Evolutionary conservation across 2,113 vertebrate species (phyloP).

Genomic region (Vidua chalybeata): DNA sequence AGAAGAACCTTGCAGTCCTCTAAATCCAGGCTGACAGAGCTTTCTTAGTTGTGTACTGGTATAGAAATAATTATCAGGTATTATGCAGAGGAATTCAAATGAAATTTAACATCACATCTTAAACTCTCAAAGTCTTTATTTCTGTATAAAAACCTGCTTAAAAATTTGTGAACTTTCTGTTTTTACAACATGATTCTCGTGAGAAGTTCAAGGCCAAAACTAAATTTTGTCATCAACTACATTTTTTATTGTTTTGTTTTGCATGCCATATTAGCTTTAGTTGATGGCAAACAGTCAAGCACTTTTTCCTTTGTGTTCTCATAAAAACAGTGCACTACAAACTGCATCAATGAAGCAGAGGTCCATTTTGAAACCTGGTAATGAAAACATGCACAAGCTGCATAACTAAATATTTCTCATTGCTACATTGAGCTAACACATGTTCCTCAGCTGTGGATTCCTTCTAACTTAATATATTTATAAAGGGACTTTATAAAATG

Average conservation of each 20-base stretch:
- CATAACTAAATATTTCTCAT: not conserved
- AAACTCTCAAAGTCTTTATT: not conserved
- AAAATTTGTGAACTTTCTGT: not conserved
- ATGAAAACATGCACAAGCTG: not conserved
- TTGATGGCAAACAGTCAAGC: not conserved
- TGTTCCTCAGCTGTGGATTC: not conserved
- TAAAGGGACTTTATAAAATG: not conserved
- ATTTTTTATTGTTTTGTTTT: not conserved
- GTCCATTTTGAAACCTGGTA: not conserved
- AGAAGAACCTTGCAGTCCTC: not conserved
- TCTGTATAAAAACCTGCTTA: not conserved
- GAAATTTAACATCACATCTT: not conserved
- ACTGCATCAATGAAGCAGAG: not conserved
- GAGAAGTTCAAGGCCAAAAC: not conserved
- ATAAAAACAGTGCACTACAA: not conserved
- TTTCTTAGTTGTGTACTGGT: not conserved
- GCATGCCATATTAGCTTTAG: not conserved
- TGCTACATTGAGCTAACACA: not conserved
- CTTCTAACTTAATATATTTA: not conserved
- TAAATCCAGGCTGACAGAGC: not conserved
- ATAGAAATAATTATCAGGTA: not conserved
- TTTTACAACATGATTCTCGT: not conserved
- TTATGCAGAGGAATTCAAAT: not conserved
- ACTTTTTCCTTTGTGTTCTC: not conserved
- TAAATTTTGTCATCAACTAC: not conserved